phyloP scores from a whole-genome alignment of 64 coral and sea anemone genomes.

The Exaiptasia diaphana region DNA sequence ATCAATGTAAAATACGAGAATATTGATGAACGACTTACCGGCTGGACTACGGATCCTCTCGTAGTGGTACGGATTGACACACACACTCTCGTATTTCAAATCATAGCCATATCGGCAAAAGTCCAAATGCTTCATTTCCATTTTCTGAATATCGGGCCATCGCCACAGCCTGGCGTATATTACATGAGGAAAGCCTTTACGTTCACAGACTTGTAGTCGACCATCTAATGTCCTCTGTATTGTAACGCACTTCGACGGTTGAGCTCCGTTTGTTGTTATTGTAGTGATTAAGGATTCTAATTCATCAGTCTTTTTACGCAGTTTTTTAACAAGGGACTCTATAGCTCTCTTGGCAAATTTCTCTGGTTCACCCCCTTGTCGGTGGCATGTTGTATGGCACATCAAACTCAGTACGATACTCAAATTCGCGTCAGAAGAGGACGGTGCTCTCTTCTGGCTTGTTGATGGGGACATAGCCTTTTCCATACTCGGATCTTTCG shows the following conservation, averaged over 20 bases:
- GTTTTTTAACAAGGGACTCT: conserved; percentile 91
- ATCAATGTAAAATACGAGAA: not conserved
- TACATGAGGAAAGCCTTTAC: conserved; percentile 96
- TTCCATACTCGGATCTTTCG: conserved; percentile 78
- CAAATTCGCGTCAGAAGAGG: conserved; percentile 92
- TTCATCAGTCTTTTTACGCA: conserved; percentile 92
- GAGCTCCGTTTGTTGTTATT: conserved; percentile 85
- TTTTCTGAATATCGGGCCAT: conserved; percentile 97
- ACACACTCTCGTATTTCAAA: conserved; percentile 94
- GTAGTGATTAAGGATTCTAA: conserved; percentile 87
- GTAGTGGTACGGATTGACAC: conserved; percentile 94
- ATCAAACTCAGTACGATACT: conserved; percentile 92
- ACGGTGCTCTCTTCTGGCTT: conserved; percentile 83
- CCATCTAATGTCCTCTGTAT: conserved; percentile 95
- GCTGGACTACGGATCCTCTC: conserved; percentile 84
- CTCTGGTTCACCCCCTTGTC: conserved; percentile 97
- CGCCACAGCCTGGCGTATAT: conserved; percentile 93
- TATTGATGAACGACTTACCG: conserved; percentile 40
- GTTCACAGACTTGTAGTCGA: conserved; percentile 95
- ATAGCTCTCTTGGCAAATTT: conserved; percentile 96
- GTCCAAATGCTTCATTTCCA: conserved; percentile 97
- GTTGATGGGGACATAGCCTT: conserved; percentile 84
- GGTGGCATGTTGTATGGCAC: conserved; percentile 98
- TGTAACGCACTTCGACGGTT: conserved; percentile 95
- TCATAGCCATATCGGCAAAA: conserved; percentile 96